Conservation (phyloP, 1,140 invertebrate species). For the Aphis craccivora region DNA sequence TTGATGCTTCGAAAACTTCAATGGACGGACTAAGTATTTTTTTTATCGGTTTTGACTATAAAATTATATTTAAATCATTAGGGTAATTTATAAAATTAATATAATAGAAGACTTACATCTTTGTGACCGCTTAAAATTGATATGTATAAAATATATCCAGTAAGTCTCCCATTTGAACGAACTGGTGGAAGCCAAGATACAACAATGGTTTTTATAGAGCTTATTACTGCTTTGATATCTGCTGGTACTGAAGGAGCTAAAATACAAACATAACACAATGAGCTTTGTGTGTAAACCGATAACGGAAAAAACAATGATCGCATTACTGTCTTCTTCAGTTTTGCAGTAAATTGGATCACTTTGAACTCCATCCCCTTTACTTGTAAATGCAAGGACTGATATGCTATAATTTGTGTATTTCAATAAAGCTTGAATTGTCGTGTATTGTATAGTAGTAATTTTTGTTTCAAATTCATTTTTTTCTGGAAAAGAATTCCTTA, state of each 20-base stretch:
- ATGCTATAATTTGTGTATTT: slow-evolving; percentile 84
- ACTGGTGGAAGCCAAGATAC: slow-evolving; percentile 86
- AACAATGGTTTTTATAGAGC: slow-evolving; percentile 81
- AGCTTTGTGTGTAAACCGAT: neutral
- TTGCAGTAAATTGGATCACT: slow-evolving; percentile 77
- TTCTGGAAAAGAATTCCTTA: slow-evolving; percentile 59
- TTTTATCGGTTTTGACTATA: slow-evolving; percentile 41
- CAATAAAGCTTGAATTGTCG: slow-evolving; percentile 73
- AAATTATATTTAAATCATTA: neutral
- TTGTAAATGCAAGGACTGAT: slow-evolving; percentile 81
- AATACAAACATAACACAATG: slow-evolving; percentile 56
- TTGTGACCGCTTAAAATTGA: slow-evolving; percentile 77
- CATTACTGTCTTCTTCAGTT: slow-evolving; percentile 77
- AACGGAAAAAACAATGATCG: slow-evolving; percentile 58
- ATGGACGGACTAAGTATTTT: slow-evolving; percentile 62
- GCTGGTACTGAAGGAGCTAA: slow-evolving; percentile 84
- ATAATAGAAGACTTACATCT: slow-evolving; percentile 66
- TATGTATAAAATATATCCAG: slow-evolving; percentile 83
- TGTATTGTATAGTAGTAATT: slow-evolving; percentile 73
- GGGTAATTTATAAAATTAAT: neutral
- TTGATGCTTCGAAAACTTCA: slow-evolving; percentile 75
- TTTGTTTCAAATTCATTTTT: slow-evolving; percentile 66
- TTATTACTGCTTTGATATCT: slow-evolving; percentile 87
- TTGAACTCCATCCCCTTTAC: slow-evolving; percentile 78
- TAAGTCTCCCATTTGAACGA: slow-evolving; percentile 78